Conservation (phyloP, 2,797 vertebrate species). For the Acipenser transmontanus region DNA sequence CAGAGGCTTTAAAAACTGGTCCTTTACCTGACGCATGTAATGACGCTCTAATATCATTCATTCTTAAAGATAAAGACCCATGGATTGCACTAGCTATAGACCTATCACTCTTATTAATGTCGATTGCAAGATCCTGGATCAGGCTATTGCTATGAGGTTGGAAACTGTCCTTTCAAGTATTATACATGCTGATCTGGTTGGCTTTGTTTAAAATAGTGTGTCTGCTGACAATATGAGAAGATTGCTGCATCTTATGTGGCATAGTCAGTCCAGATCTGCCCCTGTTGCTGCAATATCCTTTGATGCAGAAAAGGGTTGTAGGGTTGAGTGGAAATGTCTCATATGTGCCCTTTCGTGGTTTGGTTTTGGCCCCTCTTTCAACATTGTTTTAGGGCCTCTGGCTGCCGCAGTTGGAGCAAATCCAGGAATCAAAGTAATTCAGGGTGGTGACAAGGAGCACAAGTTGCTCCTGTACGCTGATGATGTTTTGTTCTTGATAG, state of each 20-base stretch:
- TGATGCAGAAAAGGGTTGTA: constrained; percentile 13
- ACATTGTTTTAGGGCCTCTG: constrained; percentile 9
- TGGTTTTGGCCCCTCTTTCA: constrained; percentile 9
- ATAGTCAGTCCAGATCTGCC: not conserved
- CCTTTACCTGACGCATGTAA: constrained; percentile 12
- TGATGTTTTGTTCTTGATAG: too few species aligned
- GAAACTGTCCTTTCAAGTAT: constrained; percentile 14
- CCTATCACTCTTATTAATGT: constrained; percentile 15
- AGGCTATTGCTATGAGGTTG: constrained; percentile 1
- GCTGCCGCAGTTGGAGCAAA: constrained; percentile 10
- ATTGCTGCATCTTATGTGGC: not conserved
- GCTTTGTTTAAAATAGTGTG: constrained; percentile 9
- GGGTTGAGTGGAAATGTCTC: constrained; percentile 14
- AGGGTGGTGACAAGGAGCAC: not conserved
- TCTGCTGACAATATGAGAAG: constrained; percentile 16
- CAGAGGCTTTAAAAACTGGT: constrained; percentile 2
- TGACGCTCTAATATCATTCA: constrained; percentile 15
- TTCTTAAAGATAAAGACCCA: constrained; percentile 15
- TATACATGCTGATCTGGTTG: constrained; percentile 15
- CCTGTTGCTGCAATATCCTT: constrained; percentile 11
- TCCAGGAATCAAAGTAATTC: not conserved
- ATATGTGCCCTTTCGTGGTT: constrained; percentile 6
- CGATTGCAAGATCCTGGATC: constrained; percentile 19
- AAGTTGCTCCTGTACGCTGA: not conserved
- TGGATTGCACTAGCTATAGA: constrained; percentile 9